Percentiles rank a stretch among this genome's conserved stretches.
Evolutionary conservation across 2,113 vertebrate genomes (phyloP).

Genomic region (Gracilinanus agilis): DNA sequence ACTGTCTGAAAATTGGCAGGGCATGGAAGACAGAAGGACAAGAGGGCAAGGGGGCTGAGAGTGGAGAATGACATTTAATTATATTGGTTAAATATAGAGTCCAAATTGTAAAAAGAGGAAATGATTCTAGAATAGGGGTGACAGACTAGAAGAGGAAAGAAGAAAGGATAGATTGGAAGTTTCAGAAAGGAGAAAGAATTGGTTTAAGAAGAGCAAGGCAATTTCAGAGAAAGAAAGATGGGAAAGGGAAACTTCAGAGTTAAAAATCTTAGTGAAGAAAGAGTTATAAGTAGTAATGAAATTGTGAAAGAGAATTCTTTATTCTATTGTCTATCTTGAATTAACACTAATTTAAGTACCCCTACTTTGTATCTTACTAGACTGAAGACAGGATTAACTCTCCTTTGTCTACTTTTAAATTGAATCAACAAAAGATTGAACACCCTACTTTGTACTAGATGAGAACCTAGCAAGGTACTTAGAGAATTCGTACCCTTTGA

Average conservation of each 20-base stretch:
- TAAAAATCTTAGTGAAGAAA: background rate
- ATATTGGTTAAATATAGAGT: background rate
- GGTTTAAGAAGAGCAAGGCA: background rate
- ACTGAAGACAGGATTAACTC: no score
- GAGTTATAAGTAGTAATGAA: background rate
- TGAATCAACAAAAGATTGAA: no score
- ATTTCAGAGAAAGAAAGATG: background rate
- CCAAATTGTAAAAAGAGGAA: background rate
- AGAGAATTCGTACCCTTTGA: no score
- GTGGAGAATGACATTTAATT: background rate
- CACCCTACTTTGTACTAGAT: no score
- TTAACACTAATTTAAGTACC: no score
- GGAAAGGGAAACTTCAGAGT: background rate
- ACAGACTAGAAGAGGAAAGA: background rate
- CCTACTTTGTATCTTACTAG: no score
- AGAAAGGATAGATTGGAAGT: background rate
- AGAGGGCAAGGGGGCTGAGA: background rate
- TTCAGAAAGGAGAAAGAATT: background rate
- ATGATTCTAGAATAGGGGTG: background rate
- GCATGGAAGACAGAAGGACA: background rate
- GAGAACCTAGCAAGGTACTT: no score
- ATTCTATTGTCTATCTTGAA: no score
- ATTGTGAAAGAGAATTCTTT: no score
- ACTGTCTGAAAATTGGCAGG: background rate
- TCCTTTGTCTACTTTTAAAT: no score